Evolutionary conservation across 2,797 vertebrate genomes (phyloP).

Genomic region (Sebastes cheni): DNA sequence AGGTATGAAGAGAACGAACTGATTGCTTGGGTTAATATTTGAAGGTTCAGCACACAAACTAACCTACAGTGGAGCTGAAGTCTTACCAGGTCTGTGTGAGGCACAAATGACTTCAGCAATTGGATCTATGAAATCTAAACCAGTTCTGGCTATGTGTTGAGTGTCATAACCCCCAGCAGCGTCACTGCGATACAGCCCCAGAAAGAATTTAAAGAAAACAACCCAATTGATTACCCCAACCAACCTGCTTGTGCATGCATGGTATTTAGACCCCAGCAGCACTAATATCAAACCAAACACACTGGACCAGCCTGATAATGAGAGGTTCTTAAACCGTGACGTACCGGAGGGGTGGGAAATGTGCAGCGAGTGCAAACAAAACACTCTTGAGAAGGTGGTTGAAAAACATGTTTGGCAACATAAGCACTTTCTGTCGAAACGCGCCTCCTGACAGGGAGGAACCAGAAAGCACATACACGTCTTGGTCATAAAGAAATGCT

Average conservation of each 20-base stretch:
- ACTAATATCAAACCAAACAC: not conserved
- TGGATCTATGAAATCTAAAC: not conserved
- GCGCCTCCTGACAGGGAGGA: slow-evolving; percentile 33
- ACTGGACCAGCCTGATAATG: slow-evolving; percentile 41
- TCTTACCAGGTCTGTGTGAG: slow-evolving; percentile 5
- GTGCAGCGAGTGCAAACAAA: slow-evolving; percentile 60
- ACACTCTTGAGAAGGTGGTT: slow-evolving; percentile 41
- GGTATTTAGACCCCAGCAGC: not conserved
- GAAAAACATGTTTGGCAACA: slow-evolving; percentile 80
- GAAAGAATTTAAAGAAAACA: not conserved
- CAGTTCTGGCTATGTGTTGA: rapidly evolving
- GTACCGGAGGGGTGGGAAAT: slow-evolving; percentile 30
- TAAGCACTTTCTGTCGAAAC: slow-evolving; percentile 57
- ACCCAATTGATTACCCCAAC: not conserved
- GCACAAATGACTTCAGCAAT: slow-evolving; percentile 4
- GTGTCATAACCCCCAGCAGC: not conserved
- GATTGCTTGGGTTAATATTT: slow-evolving; percentile 85
- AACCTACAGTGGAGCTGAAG: slow-evolving; percentile 44
- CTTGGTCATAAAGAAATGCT: slow-evolving; percentile 14
- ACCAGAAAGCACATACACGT: slow-evolving; percentile 27
- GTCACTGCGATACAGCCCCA: not conserved
- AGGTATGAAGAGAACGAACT: slow-evolving; percentile 68
- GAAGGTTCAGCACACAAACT: slow-evolving; percentile 78
- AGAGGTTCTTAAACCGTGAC: slow-evolving; percentile 48
- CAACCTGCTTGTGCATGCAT: not conserved